These are phyloP conservation scores for Ennomos quercinarius DNA, from an alignment of 2,888 invertebrate species.

Conservation along the genomic window DNA sequence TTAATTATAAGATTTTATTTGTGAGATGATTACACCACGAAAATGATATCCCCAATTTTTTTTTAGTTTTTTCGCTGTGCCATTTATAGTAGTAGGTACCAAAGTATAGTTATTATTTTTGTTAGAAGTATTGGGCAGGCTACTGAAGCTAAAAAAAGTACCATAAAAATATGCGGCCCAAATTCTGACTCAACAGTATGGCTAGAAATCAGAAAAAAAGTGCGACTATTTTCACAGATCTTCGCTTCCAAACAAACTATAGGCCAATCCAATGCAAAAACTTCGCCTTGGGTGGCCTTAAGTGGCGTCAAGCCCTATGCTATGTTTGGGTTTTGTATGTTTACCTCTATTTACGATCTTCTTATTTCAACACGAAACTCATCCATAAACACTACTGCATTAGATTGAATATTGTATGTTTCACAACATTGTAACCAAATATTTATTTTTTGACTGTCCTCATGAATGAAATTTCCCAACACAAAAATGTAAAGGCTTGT, in stretches of 20 bases:
- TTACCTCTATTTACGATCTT: constrained; percentile 56
- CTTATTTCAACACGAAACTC: constrained; percentile 14
- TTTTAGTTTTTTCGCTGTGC: too few relatives aligned
- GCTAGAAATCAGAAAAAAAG: constrained; percentile 40
- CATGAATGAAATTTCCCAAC: constrained; percentile 80
- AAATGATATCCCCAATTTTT: too few relatives aligned
- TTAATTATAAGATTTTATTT: too few relatives aligned
- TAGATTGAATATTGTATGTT: constrained; percentile 41
- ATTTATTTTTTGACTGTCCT: constrained; percentile 72
- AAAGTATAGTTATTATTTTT: too few relatives aligned
- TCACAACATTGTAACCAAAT: constrained; percentile 66
- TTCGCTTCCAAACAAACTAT: constrained; percentile 65
- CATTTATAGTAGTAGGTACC: too few relatives aligned
- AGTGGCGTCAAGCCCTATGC: constrained; percentile 77
- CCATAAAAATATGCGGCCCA: too few relatives aligned
- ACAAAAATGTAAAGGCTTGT: constrained; percentile 53
- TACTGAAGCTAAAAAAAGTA: too few relatives aligned
- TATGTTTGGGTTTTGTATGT: constrained; percentile 69
- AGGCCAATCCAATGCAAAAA: constrained; percentile 72
- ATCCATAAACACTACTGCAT: neutral
- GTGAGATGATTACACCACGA: too few relatives aligned
- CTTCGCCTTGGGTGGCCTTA: constrained; percentile 76
- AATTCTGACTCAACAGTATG: constrained; percentile 11
- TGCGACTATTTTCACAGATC: constrained; percentile 62
- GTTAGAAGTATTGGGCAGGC: too few relatives aligned